Evolutionary conservation across 2,888 invertebrate species (phyloP).

Genomic region (Caenorhabditis wallacei): DNA sequence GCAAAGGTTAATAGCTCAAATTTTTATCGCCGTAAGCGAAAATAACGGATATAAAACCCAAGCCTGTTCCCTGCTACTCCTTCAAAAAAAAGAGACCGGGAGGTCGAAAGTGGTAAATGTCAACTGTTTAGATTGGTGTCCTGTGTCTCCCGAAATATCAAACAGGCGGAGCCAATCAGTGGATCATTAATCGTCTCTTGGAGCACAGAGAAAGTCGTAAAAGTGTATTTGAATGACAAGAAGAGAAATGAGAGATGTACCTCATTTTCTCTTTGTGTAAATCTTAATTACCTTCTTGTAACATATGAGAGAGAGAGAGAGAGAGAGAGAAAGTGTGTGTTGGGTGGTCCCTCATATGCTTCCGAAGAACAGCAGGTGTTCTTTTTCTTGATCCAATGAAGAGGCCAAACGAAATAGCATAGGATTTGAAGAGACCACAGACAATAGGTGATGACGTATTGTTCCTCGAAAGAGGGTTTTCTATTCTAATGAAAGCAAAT

Average conservation of each 20-base stretch:
- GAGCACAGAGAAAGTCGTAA: slow-evolving; percentile 44
- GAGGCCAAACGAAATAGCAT: slow-evolving; percentile 22
- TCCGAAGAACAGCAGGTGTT: slow-evolving; percentile 48
- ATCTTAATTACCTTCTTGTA: slow-evolving; percentile 46
- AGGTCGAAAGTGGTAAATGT: not conserved
- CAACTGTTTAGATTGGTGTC: slow-evolving; percentile 15
- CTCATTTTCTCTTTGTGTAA: slow-evolving; percentile 33
- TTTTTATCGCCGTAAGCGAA: no score
- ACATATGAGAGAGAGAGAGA: slow-evolving; percentile 4
- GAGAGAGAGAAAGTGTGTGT: not conserved
- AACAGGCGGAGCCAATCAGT: slow-evolving; percentile 45
- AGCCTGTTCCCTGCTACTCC: no score
- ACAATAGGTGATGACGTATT: slow-evolving; percentile 17
- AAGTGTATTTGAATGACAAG: slow-evolving; percentile 28
- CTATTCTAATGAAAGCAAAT: slow-evolving; percentile 50
- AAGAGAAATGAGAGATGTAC: slow-evolving; percentile 35
- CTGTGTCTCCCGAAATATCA: no score
- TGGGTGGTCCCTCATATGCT: slow-evolving; percentile 10
- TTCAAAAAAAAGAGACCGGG: not conserved
- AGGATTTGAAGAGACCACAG: slow-evolving; percentile 19
- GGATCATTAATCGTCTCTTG: slow-evolving; percentile 44
- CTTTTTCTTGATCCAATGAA: slow-evolving; percentile 9
- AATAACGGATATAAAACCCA: no score
- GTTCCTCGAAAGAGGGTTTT: slow-evolving; percentile 1
- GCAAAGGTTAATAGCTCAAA: no score